Percentiles rank a stretch among this genome's conserved stretches.
phyloP scores from a whole-genome alignment of 1,140 invertebrate species.

The Mactra quadrangularis region DNA sequence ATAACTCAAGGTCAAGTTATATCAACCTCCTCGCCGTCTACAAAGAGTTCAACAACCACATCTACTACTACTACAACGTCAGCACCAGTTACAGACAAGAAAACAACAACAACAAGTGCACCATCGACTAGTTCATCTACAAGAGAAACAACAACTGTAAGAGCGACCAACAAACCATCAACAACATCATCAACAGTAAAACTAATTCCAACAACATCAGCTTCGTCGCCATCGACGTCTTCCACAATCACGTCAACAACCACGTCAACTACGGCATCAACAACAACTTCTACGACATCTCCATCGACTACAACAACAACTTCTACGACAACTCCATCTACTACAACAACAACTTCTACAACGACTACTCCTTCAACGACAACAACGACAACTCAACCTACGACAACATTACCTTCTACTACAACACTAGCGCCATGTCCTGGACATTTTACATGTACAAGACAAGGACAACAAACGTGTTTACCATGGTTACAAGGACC shows the following conservation, averaged over 20 bases:
- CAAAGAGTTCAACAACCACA: neutral
- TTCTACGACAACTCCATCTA: neutral
- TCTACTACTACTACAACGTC: neutral
- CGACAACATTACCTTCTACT: conserved; percentile 33
- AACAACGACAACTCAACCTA: conserved; percentile 18
- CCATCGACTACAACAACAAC: conserved; percentile 13
- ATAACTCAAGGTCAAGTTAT: neutral
- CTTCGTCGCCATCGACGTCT: neutral
- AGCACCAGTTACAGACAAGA: neutral
- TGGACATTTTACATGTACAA: conserved; percentile 42
- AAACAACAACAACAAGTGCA: neutral
- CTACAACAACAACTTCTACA: conserved; percentile 14
- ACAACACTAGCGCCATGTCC: conserved; percentile 46
- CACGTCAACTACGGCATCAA: neutral
- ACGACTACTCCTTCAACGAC: conserved; percentile 4
- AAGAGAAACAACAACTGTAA: neutral
- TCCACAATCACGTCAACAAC: neutral
- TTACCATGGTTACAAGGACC: conserved; percentile 46
- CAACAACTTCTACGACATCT: conserved; percentile 6
- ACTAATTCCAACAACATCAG: neutral
- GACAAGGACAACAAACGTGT: conserved; percentile 10
- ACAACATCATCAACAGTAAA: conserved; percentile 1
- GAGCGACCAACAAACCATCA: neutral
- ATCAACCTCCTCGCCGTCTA: conserved; percentile 1
- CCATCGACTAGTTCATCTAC: conserved; percentile 4